Percentiles rank a stretch among this genome's conserved stretches.
These are phyloP conservation scores for Poicephalus gulielmi DNA, from an alignment of 2,113 vertebrate genomes.

Conservation along the genomic window DNA sequence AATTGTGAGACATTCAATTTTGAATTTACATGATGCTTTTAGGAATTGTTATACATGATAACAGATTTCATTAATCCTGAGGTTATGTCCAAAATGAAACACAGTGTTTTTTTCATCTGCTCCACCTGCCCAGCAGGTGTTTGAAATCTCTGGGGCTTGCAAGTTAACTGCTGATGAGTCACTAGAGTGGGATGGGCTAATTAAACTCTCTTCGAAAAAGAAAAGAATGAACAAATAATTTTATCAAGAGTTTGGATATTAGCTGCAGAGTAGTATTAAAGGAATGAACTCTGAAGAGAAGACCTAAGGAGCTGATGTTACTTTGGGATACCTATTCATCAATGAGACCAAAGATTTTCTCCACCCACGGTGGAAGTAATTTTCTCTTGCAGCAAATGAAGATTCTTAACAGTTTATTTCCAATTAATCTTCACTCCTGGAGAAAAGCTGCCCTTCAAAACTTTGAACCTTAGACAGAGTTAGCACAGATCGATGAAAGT, in stretches of 20 bases:
- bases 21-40: neutral
- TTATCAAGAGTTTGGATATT: neutral
- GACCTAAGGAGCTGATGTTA: neutral
- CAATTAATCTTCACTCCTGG: neutral
- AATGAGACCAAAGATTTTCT: neutral
- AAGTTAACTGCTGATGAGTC: constrained; percentile 32
- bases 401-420: neutral
- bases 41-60: neutral
- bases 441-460: neutral
- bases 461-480: neutral
- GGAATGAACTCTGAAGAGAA: neutral
- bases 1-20: neutral
- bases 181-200: neutral
- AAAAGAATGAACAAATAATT: neutral
- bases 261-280: neutral
- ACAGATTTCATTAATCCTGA: constrained; percentile 6
- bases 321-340: neutral
- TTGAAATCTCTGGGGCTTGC: neutral
- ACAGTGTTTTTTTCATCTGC: neutral
- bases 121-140: constrained; percentile 28
- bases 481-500: neutral
- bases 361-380: neutral
- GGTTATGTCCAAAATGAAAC: neutral
- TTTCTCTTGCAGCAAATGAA: neutral
- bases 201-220: neutral